phyloP scores from a whole-genome alignment of 2,113 vertebrate species.

The Physeter macrocephalus region DNA sequence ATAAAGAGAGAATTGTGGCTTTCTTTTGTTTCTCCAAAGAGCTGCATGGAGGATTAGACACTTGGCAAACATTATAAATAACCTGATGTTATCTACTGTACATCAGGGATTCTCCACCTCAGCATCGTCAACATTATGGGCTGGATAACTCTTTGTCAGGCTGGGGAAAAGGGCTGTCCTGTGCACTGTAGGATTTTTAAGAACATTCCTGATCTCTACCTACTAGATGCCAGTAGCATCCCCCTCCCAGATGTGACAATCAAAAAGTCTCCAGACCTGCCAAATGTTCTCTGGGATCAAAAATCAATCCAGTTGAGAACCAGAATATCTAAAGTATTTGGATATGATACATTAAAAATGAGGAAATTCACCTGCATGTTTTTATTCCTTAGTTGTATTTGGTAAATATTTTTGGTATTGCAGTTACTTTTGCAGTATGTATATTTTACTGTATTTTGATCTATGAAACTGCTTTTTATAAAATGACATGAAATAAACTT shows the following conservation, averaged over 20 bases:
- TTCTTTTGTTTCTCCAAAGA: background rate
- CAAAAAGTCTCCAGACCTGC: background rate
- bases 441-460: background rate
- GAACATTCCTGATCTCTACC: background rate
- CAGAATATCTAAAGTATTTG: background rate
- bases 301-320: background rate
- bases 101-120: background rate
- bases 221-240: background rate
- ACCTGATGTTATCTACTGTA: background rate
- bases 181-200: background rate
- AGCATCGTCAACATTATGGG: background rate
- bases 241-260: background rate
- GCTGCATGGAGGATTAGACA: background rate
- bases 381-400: background rate
- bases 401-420: background rate
- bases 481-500: background rate
- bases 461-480: background rate
- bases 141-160: background rate
- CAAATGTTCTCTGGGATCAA: fast-evolving
- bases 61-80: background rate
- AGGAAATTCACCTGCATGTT: background rate
- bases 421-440: background rate
- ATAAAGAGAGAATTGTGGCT: background rate
- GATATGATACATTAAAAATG: background rate
- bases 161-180: fast-evolving